A percentile compares a stretch with the other conserved stretches of the same genome.
phyloP scores from a whole-genome alignment of 2,797 vertebrate genomes.

The Gobionotothen gibberifrons region DNA sequence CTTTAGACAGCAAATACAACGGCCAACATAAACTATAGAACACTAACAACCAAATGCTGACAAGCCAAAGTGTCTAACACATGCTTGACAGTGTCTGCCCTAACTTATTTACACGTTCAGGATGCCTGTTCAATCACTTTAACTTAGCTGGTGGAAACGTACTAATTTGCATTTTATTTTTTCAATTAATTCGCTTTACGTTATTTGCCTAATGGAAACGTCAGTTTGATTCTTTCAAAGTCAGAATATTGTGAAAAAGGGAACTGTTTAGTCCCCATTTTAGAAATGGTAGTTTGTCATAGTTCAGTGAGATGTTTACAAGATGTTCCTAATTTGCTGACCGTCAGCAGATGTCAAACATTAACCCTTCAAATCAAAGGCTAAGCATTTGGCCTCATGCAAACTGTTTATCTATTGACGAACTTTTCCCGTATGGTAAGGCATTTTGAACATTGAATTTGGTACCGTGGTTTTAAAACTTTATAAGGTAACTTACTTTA shows the following conservation, averaged over 20 bases:
- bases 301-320: constrained; percentile 22
- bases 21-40: constrained; percentile 16
- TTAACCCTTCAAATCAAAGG: constrained; percentile 48
- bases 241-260: constrained; percentile 11
- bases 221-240: not conserved
- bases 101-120: not conserved
- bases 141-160: not conserved
- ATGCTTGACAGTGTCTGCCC: not conserved
- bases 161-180: not conserved
- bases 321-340: constrained; percentile 46
- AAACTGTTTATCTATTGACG: constrained; percentile 34
- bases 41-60: constrained; percentile 26
- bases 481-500: too few species aligned
- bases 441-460: constrained; percentile 2
- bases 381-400: not conserved
- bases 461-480: not conserved
- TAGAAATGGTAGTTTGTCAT: constrained; percentile 7
- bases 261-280: constrained; percentile 9
- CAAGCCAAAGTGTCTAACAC: not conserved
- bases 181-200: not conserved
- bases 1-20: constrained; percentile 21
- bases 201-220: constrained; percentile 18
- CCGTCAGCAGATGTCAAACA: constrained; percentile 60
- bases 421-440: constrained; percentile 8
- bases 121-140: not conserved